Base-by-base conservation (phyloP, 2,797 vertebrate genomes). In the Leptodactylus fallax region DNA sequence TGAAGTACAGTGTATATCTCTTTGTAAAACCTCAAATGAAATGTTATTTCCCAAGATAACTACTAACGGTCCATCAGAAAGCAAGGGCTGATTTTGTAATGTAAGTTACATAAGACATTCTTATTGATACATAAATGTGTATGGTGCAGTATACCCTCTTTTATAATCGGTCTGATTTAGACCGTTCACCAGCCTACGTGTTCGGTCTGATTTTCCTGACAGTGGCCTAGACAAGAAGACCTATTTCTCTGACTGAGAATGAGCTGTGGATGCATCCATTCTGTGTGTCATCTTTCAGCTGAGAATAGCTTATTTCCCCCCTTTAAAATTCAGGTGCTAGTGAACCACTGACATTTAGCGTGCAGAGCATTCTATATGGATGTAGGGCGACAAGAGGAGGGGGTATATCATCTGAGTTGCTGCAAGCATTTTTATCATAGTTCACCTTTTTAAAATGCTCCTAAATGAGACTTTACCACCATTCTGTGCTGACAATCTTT, bases 271-370 rank as follows among this genome's bases (percentile, higher is more conserved):
- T 79, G 74, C 49, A 23, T 83, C 81, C 87, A 60, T 84, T 84
- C 80, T 36, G 27, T 79, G 58, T 88, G 81, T 79, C 53, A 27
- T 65, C 21, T 60, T 83, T 65, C n/a, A 71, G 61, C 81, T 79
- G 74, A 84, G 74, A 79, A 84, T 79, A 84, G 74, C 87, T 61
- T 47, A 78, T 78, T 71, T 51, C n/a, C 71, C 53, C 61, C 53
- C 16, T 23, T 78, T 79, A 78, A 82, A 78, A 83, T 87, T 65
- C 80, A 82, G 86, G 81, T 83, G 81, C 72, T 78, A 8, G 60
- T 87, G 81, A 87, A 71, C 67, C 86, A 69, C 47, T 88, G 81
- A 88, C 81, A 87, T 87, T 83, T 88, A 79, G 61, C 51, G 60
- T 87, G 81, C 49, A 60, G 81, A 78, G 23, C 36, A 83, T 87